Evolutionary conservation across 92 coral and sea anemone species (phyloP).

Genomic region (Siderastrea siderea): DNA sequence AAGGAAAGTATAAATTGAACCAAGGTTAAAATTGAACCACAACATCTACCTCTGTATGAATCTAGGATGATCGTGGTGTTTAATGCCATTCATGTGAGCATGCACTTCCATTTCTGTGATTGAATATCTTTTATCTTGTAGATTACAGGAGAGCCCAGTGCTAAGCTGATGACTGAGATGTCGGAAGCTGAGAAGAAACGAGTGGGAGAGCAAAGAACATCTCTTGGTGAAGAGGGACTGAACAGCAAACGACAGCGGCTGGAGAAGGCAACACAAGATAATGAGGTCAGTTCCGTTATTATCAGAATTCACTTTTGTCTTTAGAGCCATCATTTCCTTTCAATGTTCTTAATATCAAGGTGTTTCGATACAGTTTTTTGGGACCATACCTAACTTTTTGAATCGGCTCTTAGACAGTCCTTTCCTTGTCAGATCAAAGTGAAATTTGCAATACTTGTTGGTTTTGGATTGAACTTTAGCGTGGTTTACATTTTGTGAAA

Average conservation of each 20-base stretch:
- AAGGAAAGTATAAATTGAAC: too few species aligned
- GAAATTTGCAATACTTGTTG: too few species aligned
- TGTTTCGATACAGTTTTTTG: background rate
- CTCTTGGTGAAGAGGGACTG: conserved; percentile 88
- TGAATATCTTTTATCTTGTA: conserved; percentile 10
- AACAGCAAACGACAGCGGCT: conserved; percentile 80
- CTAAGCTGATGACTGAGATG: conserved; percentile 89
- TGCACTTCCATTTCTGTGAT: background rate
- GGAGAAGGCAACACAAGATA: conserved; percentile 90
- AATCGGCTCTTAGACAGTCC: too few species aligned
- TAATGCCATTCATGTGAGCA: too few species aligned
- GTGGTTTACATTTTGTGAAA: too few species aligned
- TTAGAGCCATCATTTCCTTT: background rate
- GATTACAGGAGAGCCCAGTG: conserved; percentile 96
- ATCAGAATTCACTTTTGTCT: background rate
- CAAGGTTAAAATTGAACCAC: too few species aligned
- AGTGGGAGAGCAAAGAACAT: conserved; percentile 79
- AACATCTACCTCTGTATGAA: too few species aligned
- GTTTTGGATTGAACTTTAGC: too few species aligned
- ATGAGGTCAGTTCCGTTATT: conserved; percentile 72
- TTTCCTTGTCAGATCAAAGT: too few species aligned
- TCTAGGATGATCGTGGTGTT: too few species aligned
- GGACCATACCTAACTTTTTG: too few species aligned
- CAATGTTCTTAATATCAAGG: background rate
- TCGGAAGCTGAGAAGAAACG: conserved; percentile 87